Conservation (phyloP, 2,888 invertebrate genomes). For the Cephalotes varians region DNA sequence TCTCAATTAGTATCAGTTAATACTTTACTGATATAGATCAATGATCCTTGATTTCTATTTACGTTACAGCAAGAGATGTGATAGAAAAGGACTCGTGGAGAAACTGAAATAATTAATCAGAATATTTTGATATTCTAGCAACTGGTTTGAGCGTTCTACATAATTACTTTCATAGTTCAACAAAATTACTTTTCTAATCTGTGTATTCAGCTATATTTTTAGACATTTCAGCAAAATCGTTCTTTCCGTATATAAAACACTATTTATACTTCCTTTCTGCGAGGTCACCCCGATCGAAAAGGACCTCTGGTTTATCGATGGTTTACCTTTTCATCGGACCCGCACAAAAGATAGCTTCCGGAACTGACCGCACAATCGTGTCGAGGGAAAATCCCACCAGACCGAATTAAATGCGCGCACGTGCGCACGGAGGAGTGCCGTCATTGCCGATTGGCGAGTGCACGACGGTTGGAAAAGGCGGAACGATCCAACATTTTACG, state of each 20-base stretch:
- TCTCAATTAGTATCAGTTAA: not conserved
- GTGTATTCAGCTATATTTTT: no score
- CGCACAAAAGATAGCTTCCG: not conserved
- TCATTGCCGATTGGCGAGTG: constrained; percentile 16
- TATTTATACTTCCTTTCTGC: not conserved
- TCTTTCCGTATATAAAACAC: not conserved
- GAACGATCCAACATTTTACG: constrained; percentile 28
- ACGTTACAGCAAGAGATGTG: not conserved
- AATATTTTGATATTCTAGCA: no score
- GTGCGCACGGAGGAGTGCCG: not conserved
- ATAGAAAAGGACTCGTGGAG: not conserved
- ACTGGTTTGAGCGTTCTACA: no score
- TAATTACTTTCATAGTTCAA: no score
- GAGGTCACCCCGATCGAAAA: not conserved
- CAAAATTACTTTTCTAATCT: no score
- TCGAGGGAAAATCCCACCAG: constrained; percentile 19
- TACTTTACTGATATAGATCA: not conserved
- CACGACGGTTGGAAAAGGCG: not conserved
- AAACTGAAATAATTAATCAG: not conserved
- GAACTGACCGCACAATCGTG: not conserved
- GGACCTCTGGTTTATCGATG: not conserved
- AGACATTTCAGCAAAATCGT: no score
- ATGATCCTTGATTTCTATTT: not conserved
- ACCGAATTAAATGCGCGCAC: constrained; percentile 34
- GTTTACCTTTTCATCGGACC: not conserved